phyloP scores from a whole-genome alignment of 2,113 vertebrate species.

The Sphyrna mokarran region DNA sequence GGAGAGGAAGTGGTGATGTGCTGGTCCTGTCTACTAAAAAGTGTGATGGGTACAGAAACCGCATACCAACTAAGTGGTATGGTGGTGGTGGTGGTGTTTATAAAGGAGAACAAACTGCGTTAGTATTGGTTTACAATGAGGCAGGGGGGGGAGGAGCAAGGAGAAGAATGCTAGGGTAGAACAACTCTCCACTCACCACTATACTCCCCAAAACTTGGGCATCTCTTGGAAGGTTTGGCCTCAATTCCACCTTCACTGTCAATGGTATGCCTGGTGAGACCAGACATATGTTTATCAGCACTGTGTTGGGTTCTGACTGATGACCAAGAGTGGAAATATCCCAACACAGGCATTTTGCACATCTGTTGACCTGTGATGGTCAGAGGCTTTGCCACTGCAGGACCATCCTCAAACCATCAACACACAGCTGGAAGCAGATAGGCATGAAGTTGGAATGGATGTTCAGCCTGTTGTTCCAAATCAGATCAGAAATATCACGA shows the following conservation, averaged over 20 bases:
- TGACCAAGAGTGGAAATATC: not conserved
- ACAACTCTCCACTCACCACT: not conserved
- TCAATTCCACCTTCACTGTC: not conserved
- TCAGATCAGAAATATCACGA: not conserved
- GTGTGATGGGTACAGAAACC: not conserved
- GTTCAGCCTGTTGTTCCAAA: not conserved
- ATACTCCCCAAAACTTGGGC: too few relatives aligned
- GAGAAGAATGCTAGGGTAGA: not conserved
- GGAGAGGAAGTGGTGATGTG: not conserved
- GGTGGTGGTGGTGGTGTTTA: too few relatives aligned
- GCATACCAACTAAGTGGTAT: too few relatives aligned
- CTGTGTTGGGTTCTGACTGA: not conserved
- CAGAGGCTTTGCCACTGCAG: not conserved
- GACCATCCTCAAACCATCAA: not conserved
- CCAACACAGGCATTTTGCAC: not conserved
- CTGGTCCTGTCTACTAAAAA: not conserved
- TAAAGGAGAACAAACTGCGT: not conserved
- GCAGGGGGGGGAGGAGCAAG: too few relatives aligned
- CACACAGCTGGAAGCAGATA: too few relatives aligned
- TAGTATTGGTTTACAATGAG: not conserved
- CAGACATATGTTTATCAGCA: not conserved
- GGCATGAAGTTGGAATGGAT: not conserved
- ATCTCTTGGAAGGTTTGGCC: not conserved
- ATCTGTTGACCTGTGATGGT: not conserved
- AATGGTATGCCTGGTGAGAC: not conserved